Evolutionary conservation across 2,888 invertebrate species (phyloP), one percentile per base, ranked within the genome.

Genomic region (Loripinus fragilis): DNA sequence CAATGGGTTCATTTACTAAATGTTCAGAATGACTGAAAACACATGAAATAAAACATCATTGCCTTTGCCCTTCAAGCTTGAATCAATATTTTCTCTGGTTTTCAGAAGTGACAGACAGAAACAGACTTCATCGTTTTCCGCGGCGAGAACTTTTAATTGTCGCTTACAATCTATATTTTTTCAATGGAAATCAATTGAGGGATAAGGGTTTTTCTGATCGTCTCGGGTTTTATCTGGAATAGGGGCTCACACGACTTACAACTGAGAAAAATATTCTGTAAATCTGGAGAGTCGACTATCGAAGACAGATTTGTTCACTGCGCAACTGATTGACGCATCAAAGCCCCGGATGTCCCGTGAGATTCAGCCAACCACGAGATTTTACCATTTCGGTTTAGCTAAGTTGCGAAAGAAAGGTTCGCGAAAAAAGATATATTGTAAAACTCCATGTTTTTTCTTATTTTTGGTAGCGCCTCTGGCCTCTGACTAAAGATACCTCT

Each of bases 271-370:
- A 79, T 72, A 17, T 60, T 76, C 73, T 73, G 76, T 68, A 74
- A 71, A 75, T 72, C 71, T 66, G 69, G 78, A 78, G 50, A 74
- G 68, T 48, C 42, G 78, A 71, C 71, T 79, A 86, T 85, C 87
- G 86, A 89, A 86, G 86, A 83, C 76, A 87, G 87, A 85, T 83
- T 80, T 71, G 74, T 78, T 80, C 80, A 74, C 75, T 87, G 86
- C 86, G 86, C 86, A 87, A 74, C 78, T 48, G 71, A 74, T 80
- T 83, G 69, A 78, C 84, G 84, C 84, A 84, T 60, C 70, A 55
- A 77, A 48, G 70, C 71, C 86, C 86, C 86, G 86, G 86, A 87
- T 87, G 86, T 78, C 74, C 76, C 80, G 76, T 50, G 70, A 65
- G 38, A 28, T 28, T 30, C 60, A 33, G 20, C 33, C 60, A 60